phyloP scores from a whole-genome alignment of 2,888 invertebrate species.

The Hedychridium roseum region DNA sequence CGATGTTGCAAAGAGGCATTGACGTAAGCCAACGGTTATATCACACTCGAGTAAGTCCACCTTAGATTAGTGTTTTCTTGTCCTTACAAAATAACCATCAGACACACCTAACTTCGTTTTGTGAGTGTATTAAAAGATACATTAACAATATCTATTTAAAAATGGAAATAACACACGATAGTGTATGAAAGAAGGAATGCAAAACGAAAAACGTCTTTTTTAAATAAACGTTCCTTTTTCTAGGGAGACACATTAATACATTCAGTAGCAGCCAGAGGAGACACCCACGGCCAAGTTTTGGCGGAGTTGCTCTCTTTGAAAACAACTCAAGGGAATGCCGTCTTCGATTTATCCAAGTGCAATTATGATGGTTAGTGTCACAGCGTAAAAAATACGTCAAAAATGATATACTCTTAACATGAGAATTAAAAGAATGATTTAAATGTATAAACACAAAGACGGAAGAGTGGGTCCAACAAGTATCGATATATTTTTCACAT shows the following conservation, averaged over 20 bases:
- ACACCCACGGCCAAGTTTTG: slow-evolving; percentile 43
- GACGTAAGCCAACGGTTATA: slow-evolving; percentile 47
- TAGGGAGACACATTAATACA: slow-evolving; percentile 55
- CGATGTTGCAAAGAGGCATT: slow-evolving; percentile 46
- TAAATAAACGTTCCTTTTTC: neutral
- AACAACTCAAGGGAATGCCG: slow-evolving; percentile 41
- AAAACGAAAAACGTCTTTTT: no score
- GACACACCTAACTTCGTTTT: no score
- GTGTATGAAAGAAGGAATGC: no score
- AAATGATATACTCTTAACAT: no score
- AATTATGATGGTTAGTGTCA: slow-evolving; percentile 50
- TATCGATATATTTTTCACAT: neutral
- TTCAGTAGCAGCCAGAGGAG: slow-evolving; percentile 47
- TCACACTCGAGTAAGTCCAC: slow-evolving; percentile 37
- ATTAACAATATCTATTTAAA: no score
- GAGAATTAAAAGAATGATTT: no score
- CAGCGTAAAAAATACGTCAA: neutral
- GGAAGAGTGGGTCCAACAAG: no score
- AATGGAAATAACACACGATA: no score
- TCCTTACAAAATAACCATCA: no score
- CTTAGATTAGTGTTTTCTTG: neutral
- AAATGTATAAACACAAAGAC: no score
- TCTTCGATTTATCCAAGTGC: slow-evolving; percentile 50
- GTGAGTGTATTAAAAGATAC: no score
- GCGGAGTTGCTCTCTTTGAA: slow-evolving; percentile 48